A percentile compares a stretch with the other conserved stretches of the same genome.
Evolutionary conservation across 2,888 invertebrate genomes (phyloP).

Genomic region (Acholoe squamosa): DNA sequence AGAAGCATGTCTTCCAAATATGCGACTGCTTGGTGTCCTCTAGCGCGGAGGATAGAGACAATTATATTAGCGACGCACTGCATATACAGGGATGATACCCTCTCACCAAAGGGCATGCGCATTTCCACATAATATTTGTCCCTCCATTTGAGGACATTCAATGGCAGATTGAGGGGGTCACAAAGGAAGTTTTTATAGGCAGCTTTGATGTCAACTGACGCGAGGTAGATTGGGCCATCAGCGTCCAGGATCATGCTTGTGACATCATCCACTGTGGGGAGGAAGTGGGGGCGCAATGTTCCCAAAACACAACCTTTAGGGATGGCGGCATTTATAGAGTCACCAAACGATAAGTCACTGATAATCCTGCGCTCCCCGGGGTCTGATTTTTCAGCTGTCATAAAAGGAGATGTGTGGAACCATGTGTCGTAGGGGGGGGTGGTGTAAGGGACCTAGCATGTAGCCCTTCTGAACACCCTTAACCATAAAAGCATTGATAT

Average conservation of each 20-base stretch:
- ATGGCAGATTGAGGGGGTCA: too few relatives aligned
- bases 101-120: too few relatives aligned
- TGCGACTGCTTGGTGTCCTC: too few relatives aligned
- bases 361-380: not conserved
- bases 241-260: not conserved
- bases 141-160: too few relatives aligned
- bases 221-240: not conserved
- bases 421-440: not conserved
- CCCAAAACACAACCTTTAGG: not conserved
- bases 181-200: not conserved
- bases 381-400: not conserved
- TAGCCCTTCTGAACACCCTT: not conserved
- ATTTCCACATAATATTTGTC: too few relatives aligned
- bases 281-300: not conserved
- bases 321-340: not conserved
- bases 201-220: not conserved
- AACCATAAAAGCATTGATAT: too few relatives aligned
- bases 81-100: too few relatives aligned
- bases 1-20: too few relatives aligned
- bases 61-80: too few relatives aligned
- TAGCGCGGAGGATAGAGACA: too few relatives aligned
- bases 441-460: not conserved
- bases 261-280: not conserved
- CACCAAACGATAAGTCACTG: not conserved
- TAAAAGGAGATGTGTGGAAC: not conserved